phyloP scores from a whole-genome alignment of 2,797 vertebrate genomes.

The Argentina silus region DNA sequence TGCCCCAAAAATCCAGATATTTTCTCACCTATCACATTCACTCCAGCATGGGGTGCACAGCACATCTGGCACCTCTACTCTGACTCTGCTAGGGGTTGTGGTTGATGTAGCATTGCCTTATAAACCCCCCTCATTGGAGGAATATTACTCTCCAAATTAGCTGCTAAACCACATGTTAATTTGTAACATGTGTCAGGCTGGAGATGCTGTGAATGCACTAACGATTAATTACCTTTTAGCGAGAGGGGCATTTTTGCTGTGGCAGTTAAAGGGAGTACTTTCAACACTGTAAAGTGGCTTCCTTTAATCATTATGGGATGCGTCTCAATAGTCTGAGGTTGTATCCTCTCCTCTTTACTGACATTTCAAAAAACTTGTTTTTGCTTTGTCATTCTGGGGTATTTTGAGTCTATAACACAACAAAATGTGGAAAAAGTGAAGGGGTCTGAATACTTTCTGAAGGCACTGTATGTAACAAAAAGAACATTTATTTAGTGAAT shows the following conservation, averaged over 20 bases:
- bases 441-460: too few relatives aligned
- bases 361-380: too few relatives aligned
- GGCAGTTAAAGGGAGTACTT: neutral
- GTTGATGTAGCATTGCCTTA: neutral
- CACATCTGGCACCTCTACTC: neutral
- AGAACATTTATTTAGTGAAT: neutral
- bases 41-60: neutral
- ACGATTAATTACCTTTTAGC: neutral
- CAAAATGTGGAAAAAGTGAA: too few relatives aligned
- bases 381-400: too few relatives aligned
- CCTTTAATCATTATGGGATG: neutral
- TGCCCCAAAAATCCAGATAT: neutral
- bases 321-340: neutral
- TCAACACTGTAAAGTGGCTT: too few relatives aligned
- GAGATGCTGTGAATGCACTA: slow-evolving; percentile 19
- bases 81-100: neutral
- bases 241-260: neutral
- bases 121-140: slow-evolving; percentile 37
- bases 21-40: neutral
- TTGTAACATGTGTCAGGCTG: slow-evolving; percentile 51
- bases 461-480: neutral
- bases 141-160: slow-evolving; percentile 62
- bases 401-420: too few relatives aligned
- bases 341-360: neutral
- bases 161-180: slow-evolving; percentile 71